Conservation (phyloP, 2,113 vertebrate species). For the Pelmatolapia mariae region DNA sequence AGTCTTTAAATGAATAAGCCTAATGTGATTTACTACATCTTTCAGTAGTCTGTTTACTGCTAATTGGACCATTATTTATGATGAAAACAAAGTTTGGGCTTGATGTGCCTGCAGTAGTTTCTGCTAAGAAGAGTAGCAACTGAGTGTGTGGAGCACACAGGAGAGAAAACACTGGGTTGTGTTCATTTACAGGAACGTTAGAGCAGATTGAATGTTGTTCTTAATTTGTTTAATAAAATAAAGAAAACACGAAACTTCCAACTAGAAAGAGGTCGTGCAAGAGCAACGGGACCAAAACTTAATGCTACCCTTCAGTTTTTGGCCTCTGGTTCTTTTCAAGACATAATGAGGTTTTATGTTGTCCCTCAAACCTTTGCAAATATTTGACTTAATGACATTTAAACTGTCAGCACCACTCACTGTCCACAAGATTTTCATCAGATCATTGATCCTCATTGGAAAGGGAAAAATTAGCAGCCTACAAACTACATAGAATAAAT, state of each 20-base stretch:
- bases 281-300: neutral
- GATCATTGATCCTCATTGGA: neutral
- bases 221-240: neutral
- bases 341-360: neutral
- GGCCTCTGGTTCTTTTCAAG: neutral
- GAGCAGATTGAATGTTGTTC: neutral
- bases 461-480: neutral
- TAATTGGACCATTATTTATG: accelerated
- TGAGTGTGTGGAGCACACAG: neutral
- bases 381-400: neutral
- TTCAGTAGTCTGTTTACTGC: neutral
- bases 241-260: neutral
- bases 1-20: neutral
- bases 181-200: neutral
- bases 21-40: neutral
- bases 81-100: neutral
- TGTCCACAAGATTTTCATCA: neutral
- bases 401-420: neutral
- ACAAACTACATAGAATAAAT: too few relatives aligned
- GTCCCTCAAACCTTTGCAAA: neutral
- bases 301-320: neutral
- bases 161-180: neutral
- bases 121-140: neutral
- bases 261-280: neutral
- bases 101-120: neutral